phyloP scores from a whole-genome alignment of 2,888 invertebrate species.

The Steinernema hermaphroditum region DNA sequence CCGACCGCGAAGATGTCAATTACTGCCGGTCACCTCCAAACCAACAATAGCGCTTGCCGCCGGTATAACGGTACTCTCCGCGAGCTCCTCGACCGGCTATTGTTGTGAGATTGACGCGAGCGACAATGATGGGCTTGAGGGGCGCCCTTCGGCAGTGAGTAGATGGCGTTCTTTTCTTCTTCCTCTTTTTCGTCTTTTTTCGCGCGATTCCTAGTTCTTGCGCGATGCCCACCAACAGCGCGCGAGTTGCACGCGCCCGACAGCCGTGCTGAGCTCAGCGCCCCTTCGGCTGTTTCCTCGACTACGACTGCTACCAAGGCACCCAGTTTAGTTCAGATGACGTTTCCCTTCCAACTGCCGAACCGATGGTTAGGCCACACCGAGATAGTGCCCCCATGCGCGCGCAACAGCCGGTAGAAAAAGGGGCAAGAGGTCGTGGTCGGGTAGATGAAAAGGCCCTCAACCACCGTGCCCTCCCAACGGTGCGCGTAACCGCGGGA shows the following conservation, averaged over 20 bases:
- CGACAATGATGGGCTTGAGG: conserved; percentile 26
- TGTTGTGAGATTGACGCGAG: conserved; percentile 9
- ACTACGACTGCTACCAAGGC: too few relatives aligned
- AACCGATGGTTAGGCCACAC: too few relatives aligned
- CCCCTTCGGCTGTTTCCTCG: not conserved
- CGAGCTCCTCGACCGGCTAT: conserved; percentile 18
- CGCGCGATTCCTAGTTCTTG: conserved; percentile 8
- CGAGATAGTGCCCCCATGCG: too few relatives aligned
- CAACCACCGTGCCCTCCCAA: conserved; percentile 5
- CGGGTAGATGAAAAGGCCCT: conserved; percentile 24
- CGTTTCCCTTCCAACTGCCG: too few relatives aligned
- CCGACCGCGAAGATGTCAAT: conserved; percentile 25
- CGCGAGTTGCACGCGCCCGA: conserved; percentile 29
- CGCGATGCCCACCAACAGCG: conserved; percentile 29
- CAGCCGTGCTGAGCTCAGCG: conserved; percentile 2
- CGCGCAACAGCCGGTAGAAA: not conserved
- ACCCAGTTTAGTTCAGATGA: too few relatives aligned
- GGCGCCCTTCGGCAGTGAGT: conserved; percentile 24
- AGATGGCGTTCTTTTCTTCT: conserved; percentile 27
- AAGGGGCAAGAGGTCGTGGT: conserved; percentile 14
- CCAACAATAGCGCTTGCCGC: not conserved
- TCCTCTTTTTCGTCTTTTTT: conserved; percentile 19
- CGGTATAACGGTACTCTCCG: conserved; percentile 16
- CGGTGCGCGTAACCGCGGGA: conserved; percentile 4
- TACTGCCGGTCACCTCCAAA: conserved; percentile 17